These are phyloP conservation scores for Cercopithecus hamlyni DNA, from an alignment of 2,797 vertebrate species.

Conservation along the genomic window DNA sequence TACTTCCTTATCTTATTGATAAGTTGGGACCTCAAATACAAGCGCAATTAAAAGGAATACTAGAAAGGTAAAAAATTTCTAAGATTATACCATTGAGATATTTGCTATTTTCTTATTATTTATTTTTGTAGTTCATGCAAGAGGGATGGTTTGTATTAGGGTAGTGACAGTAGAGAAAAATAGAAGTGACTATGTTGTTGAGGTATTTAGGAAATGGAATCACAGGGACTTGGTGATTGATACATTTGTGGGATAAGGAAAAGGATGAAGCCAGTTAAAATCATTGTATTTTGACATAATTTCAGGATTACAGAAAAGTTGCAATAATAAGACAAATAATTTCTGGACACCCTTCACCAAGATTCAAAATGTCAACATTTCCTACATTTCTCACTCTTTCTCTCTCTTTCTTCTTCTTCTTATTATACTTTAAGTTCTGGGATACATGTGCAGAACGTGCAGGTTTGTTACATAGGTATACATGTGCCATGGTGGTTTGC, in stretches of 20 bases:
- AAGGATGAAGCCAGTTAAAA: not conserved
- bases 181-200: not conserved
- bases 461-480: not conserved
- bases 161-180: not conserved
- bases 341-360: not conserved
- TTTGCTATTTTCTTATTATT: not conserved
- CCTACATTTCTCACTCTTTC: not conserved
- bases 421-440: not conserved
- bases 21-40: not conserved
- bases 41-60: not conserved
- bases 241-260: not conserved
- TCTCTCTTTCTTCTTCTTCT: not conserved
- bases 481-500: not conserved
- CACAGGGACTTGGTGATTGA: not conserved
- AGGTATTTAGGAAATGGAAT: not conserved
- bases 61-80: not conserved
- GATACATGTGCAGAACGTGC: not conserved
- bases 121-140: not conserved
- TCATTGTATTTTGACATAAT: not conserved
- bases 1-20: not conserved
- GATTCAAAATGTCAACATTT: not conserved
- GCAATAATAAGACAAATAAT: not conserved
- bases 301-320: not conserved
- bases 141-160: not conserved
- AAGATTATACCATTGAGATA: not conserved